Percentiles rank a stretch among this genome's conserved stretches.
phyloP scores from a whole-genome alignment of 2,113 vertebrate genomes.

The Tragelaphus strepsiceros region DNA sequence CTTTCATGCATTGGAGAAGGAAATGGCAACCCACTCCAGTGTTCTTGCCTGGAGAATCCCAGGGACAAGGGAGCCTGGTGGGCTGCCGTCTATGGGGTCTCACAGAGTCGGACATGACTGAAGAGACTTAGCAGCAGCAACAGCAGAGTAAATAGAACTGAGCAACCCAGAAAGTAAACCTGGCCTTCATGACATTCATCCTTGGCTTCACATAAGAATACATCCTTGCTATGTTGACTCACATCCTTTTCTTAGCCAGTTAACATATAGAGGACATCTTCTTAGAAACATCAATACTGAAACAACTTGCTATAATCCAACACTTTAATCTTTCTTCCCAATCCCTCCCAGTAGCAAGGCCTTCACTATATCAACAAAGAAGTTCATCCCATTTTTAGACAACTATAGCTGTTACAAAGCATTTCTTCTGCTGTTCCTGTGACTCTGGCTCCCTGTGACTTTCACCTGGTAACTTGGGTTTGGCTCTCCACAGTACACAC shows the following conservation, averaged over 20 bases:
- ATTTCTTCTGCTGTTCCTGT: not conserved
- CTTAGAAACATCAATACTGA: not conserved
- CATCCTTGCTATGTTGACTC: not conserved
- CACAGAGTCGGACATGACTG: too few species aligned
- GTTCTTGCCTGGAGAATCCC: too few species aligned
- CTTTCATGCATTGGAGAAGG: too few species aligned
- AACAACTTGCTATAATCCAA: not conserved
- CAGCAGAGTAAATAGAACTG: not conserved
- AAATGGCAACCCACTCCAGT: too few species aligned
- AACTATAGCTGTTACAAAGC: not conserved
- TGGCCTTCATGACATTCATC: not conserved
- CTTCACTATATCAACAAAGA: not conserved
- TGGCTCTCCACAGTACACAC: not conserved
- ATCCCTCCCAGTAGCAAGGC: not conserved
- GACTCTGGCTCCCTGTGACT: not conserved
- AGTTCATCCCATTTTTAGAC: not conserved
- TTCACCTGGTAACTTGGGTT: not conserved
- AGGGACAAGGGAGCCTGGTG: too few species aligned
- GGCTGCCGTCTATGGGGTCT: too few species aligned
- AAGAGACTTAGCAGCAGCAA: too few species aligned
- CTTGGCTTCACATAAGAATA: not conserved
- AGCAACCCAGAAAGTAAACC: constrained; percentile 7
- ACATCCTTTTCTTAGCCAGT: not conserved
- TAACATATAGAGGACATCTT: not conserved
- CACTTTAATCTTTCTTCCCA: not conserved